A percentile compares a stretch with the other conserved stretches of the same genome.
Conservation (phyloP, 2,888 invertebrate genomes). For the Ecdyonurus torrentis region DNA sequence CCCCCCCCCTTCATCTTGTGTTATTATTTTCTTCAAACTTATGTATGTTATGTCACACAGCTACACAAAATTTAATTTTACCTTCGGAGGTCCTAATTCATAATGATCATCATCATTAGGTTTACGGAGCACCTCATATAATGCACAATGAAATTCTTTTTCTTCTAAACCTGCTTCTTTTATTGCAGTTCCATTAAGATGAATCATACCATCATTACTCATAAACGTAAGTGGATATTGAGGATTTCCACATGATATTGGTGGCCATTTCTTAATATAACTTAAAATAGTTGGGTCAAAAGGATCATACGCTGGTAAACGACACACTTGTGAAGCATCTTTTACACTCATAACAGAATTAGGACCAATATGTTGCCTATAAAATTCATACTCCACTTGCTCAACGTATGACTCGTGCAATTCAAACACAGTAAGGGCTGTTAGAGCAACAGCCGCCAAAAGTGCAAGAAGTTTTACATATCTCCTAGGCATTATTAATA, state of each 20-base stretch:
- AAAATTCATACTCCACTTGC: neutral
- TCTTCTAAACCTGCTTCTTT: conserved; percentile 13
- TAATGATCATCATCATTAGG: conserved; percentile 13
- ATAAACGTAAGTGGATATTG: conserved; percentile 14
- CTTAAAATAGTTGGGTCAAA: conserved; percentile 6
- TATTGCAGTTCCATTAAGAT: conserved; percentile 14
- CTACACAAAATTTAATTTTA: no score
- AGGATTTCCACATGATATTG: conserved; percentile 7
- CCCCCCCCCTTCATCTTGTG: no score
- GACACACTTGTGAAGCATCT: neutral
- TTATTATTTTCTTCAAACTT: neutral
- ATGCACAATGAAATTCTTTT: conserved; percentile 12
- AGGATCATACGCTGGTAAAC: conserved; percentile 10
- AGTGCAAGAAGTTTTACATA: neutral
- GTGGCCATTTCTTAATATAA: conserved; percentile 3
- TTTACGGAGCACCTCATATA: conserved; percentile 15
- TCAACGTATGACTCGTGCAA: neutral
- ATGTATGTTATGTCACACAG: neutral
- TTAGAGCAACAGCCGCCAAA: neutral
- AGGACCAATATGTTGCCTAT: neutral
- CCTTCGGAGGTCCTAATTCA: conserved; percentile 10
- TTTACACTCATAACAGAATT: neutral
- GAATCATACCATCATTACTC: conserved; percentile 14
- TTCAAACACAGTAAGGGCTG: neutral
- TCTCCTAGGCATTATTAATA: neutral